Evolutionary conservation across 2,797 vertebrate genomes (phyloP), one percentile per base, ranked within the genome.

Genomic region (Hippocampus kuda): DNA sequence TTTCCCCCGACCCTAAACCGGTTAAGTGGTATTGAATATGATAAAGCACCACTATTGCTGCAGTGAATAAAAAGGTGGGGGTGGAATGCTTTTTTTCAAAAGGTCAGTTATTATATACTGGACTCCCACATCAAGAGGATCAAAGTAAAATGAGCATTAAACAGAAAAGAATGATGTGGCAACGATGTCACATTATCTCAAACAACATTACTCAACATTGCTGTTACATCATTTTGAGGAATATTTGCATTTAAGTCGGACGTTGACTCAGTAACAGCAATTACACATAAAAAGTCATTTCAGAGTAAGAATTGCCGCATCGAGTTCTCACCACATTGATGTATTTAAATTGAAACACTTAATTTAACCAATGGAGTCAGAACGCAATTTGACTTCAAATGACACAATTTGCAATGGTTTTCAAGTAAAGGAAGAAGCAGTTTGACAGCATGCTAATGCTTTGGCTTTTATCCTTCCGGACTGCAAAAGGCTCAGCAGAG

Each of bases 401-500:
- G 16, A 4, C 16, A 61, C 30, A 34, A 61, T 61, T 34, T 60
- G 24, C 8, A 5, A 12, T 59, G 24, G 26, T 27, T 59, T 59
- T 30, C 27, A 60, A 38, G 16, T 9, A 38, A 61, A 61, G 8
- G 20, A 60, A 34, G 27, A 60, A 20, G 16, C 27, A 34, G 34
- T 38, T 38, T 38, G 30, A 22, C 18, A 34, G 16, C 53, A 56
- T 56, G 53, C n/a, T 24, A n/a, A 61, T 62, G 67, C 48, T 73
- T 69, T 62, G 6, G 30, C 65, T 61, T 4, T 54, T 1, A 49
- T 27, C 56, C 7, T 56, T 12, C 24, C 4, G 48, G 68, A 72
- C 16, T 70, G 56, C 68, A 67, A 27, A 44, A 56, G 38, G 56
- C 18, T 71, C 69, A 68, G 48, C 57, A 24, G 66, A 75, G 68